Base-by-base conservation (phyloP, 2,888 invertebrate species). In the Agrochola lota region DNA sequence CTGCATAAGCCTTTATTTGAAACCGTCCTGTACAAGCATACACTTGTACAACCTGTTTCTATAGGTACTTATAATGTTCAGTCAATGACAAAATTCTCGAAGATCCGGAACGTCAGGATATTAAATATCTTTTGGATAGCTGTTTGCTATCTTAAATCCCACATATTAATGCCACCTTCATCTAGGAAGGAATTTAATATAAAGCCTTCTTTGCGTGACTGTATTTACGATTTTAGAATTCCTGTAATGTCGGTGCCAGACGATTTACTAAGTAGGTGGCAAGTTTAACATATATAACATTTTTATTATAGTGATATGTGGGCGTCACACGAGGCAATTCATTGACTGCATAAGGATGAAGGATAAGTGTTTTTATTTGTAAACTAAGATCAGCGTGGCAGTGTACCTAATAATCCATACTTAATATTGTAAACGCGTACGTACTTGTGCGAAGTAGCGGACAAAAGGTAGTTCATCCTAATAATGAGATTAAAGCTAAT, bases 141-240 rank as follows among this genome's bases (percentile, higher is more conserved):
- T 77, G 63, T 78, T 77, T 78, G 64, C 72, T n/a, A n/a, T n/a
- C n/a, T 76, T 62, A 78, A 83, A 85, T 81, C 76, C 81, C 71
- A 71, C 75, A 71, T 77, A 63, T 66, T 83, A 82, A 79, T 79
- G 64, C 71, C 63, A 74, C 69, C 76, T 78, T 80, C 81, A 70
- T 71, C 71, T 81, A 72, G 68, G 43, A 12, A 68, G 78, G 86
- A 85, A 87, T 86, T 86, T 86, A 86, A 86, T 86, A 87, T 76
- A 63, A 75, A 78, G 62, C 77, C 72, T 77, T 70, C 83, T 69
- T 69, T 85, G 77, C 85, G 83, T 85, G 78, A 67, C 78, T 71
- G 74, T 78, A 75, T 77, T 71, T 78, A 76, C 62, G 67, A 80
- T 79, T 87, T 80, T 66, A 72, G 78, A 72, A 85, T 82, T 78